Percentiles rank a stretch among this genome's conserved stretches.
These are phyloP conservation scores for Hesperophylax magnus DNA, from an alignment of 1,140 invertebrate genomes.

Conservation along the genomic window DNA sequence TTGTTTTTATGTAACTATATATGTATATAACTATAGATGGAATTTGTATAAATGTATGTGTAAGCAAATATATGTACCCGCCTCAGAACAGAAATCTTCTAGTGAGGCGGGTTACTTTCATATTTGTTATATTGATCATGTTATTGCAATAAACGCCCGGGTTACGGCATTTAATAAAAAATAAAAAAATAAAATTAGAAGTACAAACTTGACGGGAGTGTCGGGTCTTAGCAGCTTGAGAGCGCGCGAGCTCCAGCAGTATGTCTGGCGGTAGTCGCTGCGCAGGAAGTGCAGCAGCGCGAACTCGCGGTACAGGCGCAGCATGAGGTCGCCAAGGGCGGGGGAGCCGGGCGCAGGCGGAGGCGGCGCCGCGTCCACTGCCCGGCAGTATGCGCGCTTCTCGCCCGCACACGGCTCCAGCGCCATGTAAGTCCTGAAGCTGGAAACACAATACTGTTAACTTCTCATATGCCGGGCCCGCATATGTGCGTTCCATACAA, in stretches of 20 bases:
- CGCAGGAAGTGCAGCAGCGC: slow-evolving; percentile 84
- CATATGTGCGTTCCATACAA: too few species aligned
- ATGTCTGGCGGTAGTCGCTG: slow-evolving; percentile 84
- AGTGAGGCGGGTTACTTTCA: too few species aligned
- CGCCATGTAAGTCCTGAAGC: neutral
- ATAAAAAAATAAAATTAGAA: too few species aligned
- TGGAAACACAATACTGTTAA: neutral
- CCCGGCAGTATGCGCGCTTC: slow-evolving; percentile 34
- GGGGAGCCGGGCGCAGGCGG: slow-evolving; percentile 54
- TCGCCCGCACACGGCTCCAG: slow-evolving; percentile 45
- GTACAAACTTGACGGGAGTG: slow-evolving; percentile 63
- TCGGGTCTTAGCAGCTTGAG: slow-evolving; percentile 76
- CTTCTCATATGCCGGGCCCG: too few species aligned
- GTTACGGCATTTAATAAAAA: too few species aligned
- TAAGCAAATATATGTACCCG: too few species aligned
- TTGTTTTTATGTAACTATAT: too few species aligned
- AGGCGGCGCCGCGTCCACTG: slow-evolving; percentile 46
- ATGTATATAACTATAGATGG: too few species aligned
- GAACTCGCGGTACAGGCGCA: slow-evolving; percentile 84
- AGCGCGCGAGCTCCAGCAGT: slow-evolving; percentile 82
- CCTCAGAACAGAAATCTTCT: too few species aligned
- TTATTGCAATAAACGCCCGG: too few species aligned
- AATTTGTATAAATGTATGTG: too few species aligned
- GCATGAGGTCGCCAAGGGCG: slow-evolving; percentile 67
- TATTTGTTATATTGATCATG: too few species aligned